phyloP scores from a whole-genome alignment of 2,888 invertebrate genomes.

The Himalopsyche anomala region DNA sequence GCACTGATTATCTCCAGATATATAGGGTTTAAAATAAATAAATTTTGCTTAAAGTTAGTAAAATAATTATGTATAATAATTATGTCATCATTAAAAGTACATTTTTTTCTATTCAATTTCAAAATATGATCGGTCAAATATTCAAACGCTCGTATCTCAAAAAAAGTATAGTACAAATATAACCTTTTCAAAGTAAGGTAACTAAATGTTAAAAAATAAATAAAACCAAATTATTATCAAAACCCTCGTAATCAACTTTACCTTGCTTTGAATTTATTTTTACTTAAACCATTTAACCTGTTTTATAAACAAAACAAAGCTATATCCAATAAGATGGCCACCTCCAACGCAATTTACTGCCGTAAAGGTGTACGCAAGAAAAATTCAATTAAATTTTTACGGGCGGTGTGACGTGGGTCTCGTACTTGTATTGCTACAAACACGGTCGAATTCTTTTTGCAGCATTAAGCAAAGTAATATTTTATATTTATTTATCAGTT shows the following conservation, averaged over 20 bases:
- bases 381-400: slow-evolving; percentile 52
- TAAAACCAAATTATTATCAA: background rate
- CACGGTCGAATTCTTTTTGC: background rate
- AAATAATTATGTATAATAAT: too few species aligned
- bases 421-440: background rate
- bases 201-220: background rate
- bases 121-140: too few species aligned
- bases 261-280: background rate
- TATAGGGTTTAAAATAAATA: too few species aligned
- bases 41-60: too few species aligned
- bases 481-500: too few species aligned
- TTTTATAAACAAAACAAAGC: background rate
- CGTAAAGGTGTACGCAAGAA: slow-evolving; percentile 12
- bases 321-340: slow-evolving; percentile 4
- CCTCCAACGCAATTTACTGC: slow-evolving; percentile 5
- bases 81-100: too few species aligned
- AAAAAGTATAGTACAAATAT: too few species aligned
- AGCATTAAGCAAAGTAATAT: background rate
- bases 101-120: too few species aligned
- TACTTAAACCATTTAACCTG: background rate
- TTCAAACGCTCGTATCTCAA: too few species aligned
- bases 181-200: too few species aligned
- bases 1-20: too few species aligned
- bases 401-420: background rate
- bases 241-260: background rate